A percentile compares a stretch with the other conserved stretches of the same genome.
These are phyloP conservation scores for Drepanosiphum platanoidis DNA, from an alignment of 2,888 invertebrate species.

Conservation along the genomic window DNA sequence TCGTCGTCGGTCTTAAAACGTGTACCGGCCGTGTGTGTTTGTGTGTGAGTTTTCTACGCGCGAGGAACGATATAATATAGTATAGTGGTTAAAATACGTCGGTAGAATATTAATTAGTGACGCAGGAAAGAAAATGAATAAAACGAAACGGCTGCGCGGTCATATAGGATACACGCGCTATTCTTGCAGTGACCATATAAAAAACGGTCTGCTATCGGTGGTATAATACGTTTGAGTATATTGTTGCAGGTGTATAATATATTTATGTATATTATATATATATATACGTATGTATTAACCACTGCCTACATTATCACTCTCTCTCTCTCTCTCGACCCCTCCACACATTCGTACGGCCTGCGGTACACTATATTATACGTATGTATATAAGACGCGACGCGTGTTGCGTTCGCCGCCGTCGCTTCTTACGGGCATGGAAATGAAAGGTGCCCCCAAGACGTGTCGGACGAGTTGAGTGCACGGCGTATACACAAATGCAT, in stretches of 20 bases:
- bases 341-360: too few relatives aligned
- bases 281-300: neutral
- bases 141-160: neutral
- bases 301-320: too few relatives aligned
- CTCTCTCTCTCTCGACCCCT: too few relatives aligned
- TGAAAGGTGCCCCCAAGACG: conserved; percentile 2
- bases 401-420: neutral
- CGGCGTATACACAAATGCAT: neutral
- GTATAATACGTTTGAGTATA: too few relatives aligned
- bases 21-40: neutral
- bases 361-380: neutral
- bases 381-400: neutral
- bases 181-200: conserved; percentile 15
- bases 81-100: conserved; percentile 9
- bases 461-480: neutral
- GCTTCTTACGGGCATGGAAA: conserved; percentile 2
- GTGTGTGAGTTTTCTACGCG: neutral
- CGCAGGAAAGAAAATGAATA: conserved; percentile 27
- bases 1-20: neutral
- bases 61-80: too few relatives aligned
- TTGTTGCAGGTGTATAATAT: neutral
- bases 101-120: conserved; percentile 53
- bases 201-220: neutral
- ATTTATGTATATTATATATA: neutral
- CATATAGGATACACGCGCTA: neutral